A percentile compares a stretch with the other conserved stretches of the same genome.
Conservation (phyloP, 2,888 invertebrate species). For the Apocheima hispidaria region DNA sequence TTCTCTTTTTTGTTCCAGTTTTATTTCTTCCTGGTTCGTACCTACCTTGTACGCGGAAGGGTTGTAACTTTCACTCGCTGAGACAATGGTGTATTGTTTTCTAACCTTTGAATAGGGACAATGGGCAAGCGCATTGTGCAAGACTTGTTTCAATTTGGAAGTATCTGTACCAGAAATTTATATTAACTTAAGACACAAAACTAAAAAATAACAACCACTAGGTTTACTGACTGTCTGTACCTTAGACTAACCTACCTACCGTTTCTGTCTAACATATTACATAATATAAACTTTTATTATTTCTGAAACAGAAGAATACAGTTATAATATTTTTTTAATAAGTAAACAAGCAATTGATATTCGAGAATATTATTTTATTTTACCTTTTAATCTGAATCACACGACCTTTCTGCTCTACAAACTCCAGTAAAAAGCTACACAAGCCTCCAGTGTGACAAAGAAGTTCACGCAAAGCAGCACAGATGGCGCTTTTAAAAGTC, state of each 20-base stretch:
- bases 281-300: no score
- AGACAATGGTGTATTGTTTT: constrained; percentile 66
- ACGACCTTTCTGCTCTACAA: constrained; percentile 28
- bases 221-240: constrained; percentile 26
- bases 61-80: constrained; percentile 76
- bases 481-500: constrained; percentile 45
- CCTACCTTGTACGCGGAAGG: constrained; percentile 78
- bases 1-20: constrained; percentile 85
- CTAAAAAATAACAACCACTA: not conserved
- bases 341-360: no score
- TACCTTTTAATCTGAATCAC: constrained; percentile 1
- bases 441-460: constrained; percentile 24
- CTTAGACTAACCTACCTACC: not conserved
- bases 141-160: constrained; percentile 15
- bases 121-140: constrained; percentile 36
- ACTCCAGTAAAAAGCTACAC: constrained; percentile 19
- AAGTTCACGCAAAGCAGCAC: constrained; percentile 40
- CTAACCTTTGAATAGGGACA: constrained; percentile 22
- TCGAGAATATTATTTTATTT: no score
- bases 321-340: no score
- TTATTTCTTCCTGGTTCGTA: constrained; percentile 73
- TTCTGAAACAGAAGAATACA: no score
- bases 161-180: not conserved
- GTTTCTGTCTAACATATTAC: no score
- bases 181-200: not conserved